Base-by-base conservation (phyloP, 2,888 invertebrate genomes). In the Geophilus truncorum region DNA sequence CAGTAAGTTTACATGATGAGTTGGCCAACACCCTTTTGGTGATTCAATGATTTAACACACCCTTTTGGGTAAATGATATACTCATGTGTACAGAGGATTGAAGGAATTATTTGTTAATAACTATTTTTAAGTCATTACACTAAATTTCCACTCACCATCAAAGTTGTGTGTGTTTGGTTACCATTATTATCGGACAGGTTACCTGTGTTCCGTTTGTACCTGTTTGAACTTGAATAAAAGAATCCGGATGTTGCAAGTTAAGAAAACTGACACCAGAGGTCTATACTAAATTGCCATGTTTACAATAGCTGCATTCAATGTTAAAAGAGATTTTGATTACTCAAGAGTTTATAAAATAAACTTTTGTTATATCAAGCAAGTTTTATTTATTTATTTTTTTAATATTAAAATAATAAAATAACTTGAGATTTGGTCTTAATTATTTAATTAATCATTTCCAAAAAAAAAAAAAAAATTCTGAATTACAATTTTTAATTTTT, bases 141-240 rank as follows among this genome's bases (percentile, higher is more conserved):
- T 40, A 0, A 0, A 12, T 40, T 40, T 40, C n/a, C 15, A 15
- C 40, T 40, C n/a, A 40, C 40, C 40, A 40, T 15, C 15, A 15
- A 15, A n/a, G 10, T 40, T 40, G 40, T 40, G 40, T 12, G 10
- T 40, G 4, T n/a, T 40, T 0, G 40, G 3, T 40, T 4, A 40
- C 40, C 40, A 40, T 40, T 40, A 9, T 10, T 40, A 4, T n/a
- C 10, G 40, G 15, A n/a, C n/a, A n/a, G n/a, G n/a, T n/a, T 15
- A 40, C 40, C 40, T 84, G 83, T 88, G 77, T 88, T 87, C 83
- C n/a, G n/a, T n/a, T n/a, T 84, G 87, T 28, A 87, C 87, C 1
- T 88, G 87, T 87, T 87, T 88, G 18, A 86, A 86, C 82, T 86
- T n/a, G n/a, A n/a, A 87, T 82, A 87, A 87, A 0, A 25, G 82